phyloP scores from a whole-genome alignment of 2,888 invertebrate genomes.

The Schizaphis graminum region DNA sequence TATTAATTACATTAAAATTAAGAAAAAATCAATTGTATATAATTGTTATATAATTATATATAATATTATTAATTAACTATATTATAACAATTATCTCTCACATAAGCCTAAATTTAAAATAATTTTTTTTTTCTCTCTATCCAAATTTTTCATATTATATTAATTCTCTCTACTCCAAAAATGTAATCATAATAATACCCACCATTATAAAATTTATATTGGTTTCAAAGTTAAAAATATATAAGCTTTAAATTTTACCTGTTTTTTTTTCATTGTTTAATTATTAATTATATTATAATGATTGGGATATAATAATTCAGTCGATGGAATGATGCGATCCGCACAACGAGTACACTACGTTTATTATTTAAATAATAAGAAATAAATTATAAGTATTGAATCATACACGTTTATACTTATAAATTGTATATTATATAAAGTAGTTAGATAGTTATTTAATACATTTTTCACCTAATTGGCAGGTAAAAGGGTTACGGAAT shows the following conservation, averaged over 20 bases:
- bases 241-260: not conserved
- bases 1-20: not conserved
- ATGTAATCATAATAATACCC: not conserved
- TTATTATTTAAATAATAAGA: no score
- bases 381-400: no score
- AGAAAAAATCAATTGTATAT: not conserved
- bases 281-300: not conserved
- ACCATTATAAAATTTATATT: not conserved
- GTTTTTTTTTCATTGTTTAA: not conserved
- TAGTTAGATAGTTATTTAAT: not conserved
- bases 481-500: not conserved
- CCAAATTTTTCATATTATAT: not conserved
- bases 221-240: not conserved
- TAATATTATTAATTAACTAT: not conserved
- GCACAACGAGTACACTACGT: no score
- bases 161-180: not conserved
- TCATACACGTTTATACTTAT: no score
- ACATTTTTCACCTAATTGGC: not conserved
- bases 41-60: not conserved
- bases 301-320: not conserved
- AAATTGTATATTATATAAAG: not conserved
- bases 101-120: not conserved
- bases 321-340: no score
- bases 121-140: not conserved
- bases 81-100: not conserved